Conservation (phyloP, 2,113 vertebrate genomes). For the Semnornis frantzii region DNA sequence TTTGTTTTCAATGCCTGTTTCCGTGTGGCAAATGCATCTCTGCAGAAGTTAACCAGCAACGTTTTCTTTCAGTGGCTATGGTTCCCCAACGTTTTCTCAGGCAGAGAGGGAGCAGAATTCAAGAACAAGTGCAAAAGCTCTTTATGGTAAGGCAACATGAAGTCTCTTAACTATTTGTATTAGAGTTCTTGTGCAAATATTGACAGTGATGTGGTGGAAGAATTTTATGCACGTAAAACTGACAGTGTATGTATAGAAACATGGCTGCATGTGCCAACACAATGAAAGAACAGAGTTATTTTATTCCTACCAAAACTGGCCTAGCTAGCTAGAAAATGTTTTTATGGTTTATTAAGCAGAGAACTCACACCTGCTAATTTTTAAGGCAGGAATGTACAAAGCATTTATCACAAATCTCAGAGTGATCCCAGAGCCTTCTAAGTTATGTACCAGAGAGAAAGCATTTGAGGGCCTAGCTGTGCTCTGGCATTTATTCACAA, state of each 20-base stretch:
- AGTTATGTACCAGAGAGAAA: not conserved
- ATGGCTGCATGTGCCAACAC: not conserved
- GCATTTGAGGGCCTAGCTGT: not conserved
- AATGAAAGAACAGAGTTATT: not conserved
- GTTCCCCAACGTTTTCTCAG: constrained; percentile 72
- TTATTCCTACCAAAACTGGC: not conserved
- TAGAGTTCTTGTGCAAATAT: not conserved
- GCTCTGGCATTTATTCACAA: not conserved
- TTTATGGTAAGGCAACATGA: constrained; percentile 73
- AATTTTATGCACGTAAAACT: not conserved
- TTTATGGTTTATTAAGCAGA: not conserved
- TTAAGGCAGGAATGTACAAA: not conserved
- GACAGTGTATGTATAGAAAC: not conserved
- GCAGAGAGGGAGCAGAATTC: constrained; percentile 74
- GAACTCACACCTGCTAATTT: not conserved
- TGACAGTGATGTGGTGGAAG: not conserved
- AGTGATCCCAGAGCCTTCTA: not conserved
- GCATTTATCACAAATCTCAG: not conserved
- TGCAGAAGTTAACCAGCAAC: not conserved
- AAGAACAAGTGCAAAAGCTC: constrained; percentile 79
- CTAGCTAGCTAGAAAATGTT: not conserved
- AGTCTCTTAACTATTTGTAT: not conserved
- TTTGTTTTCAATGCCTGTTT: not conserved
- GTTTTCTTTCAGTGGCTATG: constrained; percentile 78
- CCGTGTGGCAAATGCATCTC: not conserved